A percentile compares a stretch with the other conserved stretches of the same genome.
phyloP scores from a whole-genome alignment of 2,797 vertebrate species.

The Brotula barbata region DNA sequence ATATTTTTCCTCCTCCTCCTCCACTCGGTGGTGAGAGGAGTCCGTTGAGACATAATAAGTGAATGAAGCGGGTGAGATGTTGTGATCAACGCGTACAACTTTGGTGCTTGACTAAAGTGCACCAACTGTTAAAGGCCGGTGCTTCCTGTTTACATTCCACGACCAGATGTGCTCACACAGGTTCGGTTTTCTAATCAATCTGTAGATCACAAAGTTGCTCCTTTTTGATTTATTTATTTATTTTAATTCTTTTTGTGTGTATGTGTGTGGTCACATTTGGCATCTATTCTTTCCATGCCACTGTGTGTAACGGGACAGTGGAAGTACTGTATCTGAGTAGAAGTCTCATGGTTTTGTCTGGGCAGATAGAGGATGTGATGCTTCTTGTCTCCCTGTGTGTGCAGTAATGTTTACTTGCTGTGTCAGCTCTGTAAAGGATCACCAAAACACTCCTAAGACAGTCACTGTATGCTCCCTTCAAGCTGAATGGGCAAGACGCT shows the following conservation, averaged over 20 bases:
- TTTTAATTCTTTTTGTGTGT: neutral
- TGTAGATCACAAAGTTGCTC: conserved; percentile 26
- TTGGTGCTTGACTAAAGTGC: neutral
- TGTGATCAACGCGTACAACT: conserved; percentile 1
- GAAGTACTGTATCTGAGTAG: conserved; percentile 19
- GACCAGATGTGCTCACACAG: conserved; percentile 23
- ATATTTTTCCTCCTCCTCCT: no score
- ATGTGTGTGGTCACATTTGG: conserved; percentile 16
- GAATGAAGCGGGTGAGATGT: neutral
- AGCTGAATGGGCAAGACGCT: no score
- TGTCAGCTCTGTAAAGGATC: neutral
- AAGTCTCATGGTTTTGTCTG: conserved; percentile 30
- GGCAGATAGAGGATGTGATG: conserved; percentile 29
- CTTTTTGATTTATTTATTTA: conserved; percentile 13
- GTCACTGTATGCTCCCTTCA: no score
- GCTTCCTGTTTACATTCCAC: conserved; percentile 40
- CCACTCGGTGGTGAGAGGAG: no score
- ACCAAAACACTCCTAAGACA: no score
- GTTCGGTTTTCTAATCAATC: no score
- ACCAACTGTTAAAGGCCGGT: neutral
- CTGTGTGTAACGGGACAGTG: neutral
- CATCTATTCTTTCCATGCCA: conserved; percentile 2
- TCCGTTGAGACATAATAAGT: no score
- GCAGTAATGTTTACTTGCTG: conserved; percentile 23
- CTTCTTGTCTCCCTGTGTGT: conserved; percentile 14